Percentiles rank a stretch among this genome's conserved stretches.
These are phyloP conservation scores for Morus bassanus DNA, from an alignment of 2,797 vertebrate genomes.

Conservation along the genomic window DNA sequence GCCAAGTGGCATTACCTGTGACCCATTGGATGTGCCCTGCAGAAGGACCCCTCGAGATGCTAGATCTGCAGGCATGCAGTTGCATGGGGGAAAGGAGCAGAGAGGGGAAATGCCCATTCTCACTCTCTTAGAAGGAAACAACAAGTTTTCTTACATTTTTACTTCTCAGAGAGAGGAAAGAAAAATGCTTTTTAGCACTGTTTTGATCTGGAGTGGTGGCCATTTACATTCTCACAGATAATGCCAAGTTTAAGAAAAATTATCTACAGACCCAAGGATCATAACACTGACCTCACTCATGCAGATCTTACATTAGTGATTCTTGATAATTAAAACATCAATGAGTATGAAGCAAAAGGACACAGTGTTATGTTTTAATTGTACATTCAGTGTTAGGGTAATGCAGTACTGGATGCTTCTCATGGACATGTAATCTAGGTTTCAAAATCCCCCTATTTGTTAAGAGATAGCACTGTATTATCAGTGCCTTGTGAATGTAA, in stretches of 20 bases:
- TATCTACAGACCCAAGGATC: not conserved
- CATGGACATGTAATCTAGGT: no score
- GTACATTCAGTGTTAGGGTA: not conserved
- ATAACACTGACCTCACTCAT: not conserved
- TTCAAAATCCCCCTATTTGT: not conserved
- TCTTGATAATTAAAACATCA: not conserved
- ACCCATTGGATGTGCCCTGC: not conserved
- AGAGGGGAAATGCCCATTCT: accelerated
- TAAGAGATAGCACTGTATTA: no score
- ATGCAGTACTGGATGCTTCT: not conserved
- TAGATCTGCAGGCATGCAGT: accelerated
- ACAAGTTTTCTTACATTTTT: accelerated
- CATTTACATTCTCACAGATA: not conserved
- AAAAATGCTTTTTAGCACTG: not conserved
- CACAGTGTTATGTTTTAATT: not conserved
- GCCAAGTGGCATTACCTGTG: accelerated
- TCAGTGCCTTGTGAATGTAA: not conserved
- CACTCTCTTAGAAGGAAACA: not conserved
- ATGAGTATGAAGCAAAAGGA: not conserved
- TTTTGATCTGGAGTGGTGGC: not conserved
- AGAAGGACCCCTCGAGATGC: accelerated
- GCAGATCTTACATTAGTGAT: not conserved
- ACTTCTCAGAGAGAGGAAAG: not conserved
- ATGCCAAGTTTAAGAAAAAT: not conserved
- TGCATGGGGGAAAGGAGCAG: accelerated